These are phyloP conservation scores for Tetramorium simillimum DNA, from an alignment of 1,140 invertebrate genomes.

Conservation along the genomic window DNA sequence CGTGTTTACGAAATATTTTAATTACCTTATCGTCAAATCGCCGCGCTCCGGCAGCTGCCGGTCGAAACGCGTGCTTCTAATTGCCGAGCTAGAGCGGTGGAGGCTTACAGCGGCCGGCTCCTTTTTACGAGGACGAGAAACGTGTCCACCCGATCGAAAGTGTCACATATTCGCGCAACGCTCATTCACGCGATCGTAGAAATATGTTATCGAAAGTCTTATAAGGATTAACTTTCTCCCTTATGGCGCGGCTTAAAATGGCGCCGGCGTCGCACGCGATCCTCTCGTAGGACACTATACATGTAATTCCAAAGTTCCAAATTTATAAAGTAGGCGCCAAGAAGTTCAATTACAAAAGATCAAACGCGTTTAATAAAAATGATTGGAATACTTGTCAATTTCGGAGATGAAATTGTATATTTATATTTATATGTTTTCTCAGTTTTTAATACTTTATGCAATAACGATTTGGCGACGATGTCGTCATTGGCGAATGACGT, in stretches of 20 bases:
- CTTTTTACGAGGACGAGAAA: neutral
- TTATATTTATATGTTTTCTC: too few relatives aligned
- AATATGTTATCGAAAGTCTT: neutral
- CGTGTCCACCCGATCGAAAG: constrained; percentile 17
- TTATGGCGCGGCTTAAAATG: neutral
- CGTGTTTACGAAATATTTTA: constrained; percentile 84
- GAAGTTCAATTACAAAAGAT: too few relatives aligned
- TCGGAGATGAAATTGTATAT: neutral
- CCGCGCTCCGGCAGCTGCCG: constrained; percentile 78
- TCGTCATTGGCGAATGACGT: neutral
- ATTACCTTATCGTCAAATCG: constrained; percentile 84
- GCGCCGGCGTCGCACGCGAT: neutral
- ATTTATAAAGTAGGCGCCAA: too few relatives aligned
- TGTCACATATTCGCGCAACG: constrained; percentile 1
- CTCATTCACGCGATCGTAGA: constrained; percentile 4
- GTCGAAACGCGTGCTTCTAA: constrained; percentile 82
- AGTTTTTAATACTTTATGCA: neutral
- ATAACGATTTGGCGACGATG: neutral
- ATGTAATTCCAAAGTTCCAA: too few relatives aligned
- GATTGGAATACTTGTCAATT: neutral
- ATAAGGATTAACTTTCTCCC: neutral
- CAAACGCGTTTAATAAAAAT: neutral
- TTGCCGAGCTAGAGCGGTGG: constrained; percentile 72
- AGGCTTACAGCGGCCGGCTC: neutral
- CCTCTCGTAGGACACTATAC: neutral